A percentile compares a stretch with the other conserved stretches of the same genome.
Conservation (phyloP, 2,113 vertebrate species). For the Martes martes region DNA sequence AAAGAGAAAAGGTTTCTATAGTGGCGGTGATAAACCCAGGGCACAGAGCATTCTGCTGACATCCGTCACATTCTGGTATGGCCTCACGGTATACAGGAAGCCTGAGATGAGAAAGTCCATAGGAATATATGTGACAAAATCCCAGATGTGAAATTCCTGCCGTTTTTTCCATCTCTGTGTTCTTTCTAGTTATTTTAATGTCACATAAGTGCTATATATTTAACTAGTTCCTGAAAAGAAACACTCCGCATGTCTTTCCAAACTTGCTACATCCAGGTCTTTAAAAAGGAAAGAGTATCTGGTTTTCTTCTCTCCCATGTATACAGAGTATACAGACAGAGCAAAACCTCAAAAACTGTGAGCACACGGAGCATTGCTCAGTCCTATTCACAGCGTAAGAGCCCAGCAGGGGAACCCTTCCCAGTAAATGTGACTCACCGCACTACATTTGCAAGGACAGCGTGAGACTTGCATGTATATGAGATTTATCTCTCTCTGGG, state of each 20-base stretch:
- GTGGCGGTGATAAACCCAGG: neutral
- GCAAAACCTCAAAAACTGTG: neutral
- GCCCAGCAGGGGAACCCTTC: neutral
- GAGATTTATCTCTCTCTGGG: neutral
- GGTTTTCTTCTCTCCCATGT: neutral
- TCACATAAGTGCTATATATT: neutral
- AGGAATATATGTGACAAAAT: neutral
- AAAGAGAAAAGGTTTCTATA: neutral
- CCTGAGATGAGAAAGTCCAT: neutral
- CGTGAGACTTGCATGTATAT: no score
- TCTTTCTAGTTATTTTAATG: neutral
- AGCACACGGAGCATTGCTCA: accelerated
- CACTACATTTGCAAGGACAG: neutral
- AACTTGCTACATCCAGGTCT: neutral
- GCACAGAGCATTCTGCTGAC: neutral
- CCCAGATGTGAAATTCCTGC: neutral
- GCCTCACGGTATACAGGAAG: neutral
- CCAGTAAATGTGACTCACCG: neutral
- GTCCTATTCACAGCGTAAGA: no score
- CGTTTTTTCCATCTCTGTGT: neutral
- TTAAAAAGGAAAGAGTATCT: neutral
- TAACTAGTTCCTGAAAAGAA: neutral
- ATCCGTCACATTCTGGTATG: neutral
- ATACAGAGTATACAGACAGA: neutral
- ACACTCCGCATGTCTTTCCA: neutral